Base-by-base conservation (phyloP, 1,140 invertebrate genomes). In the Drosophila ficusphila region DNA sequence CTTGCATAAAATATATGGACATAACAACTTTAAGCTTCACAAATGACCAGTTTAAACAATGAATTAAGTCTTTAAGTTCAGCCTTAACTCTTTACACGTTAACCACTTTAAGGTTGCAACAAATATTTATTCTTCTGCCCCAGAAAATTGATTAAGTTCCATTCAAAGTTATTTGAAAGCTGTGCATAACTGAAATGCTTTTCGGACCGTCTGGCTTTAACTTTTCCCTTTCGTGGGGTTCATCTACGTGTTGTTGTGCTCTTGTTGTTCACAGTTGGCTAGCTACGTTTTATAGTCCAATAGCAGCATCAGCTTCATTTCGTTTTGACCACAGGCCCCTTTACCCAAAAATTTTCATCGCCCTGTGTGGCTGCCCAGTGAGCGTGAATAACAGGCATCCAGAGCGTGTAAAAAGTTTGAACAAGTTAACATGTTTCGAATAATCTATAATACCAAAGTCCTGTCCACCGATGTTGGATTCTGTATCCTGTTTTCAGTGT, bases 181-280 rank as follows among this genome's bases (percentile, higher is more conserved):
- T n/a, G n/a, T 2, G 0, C 5, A 34, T 51, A 31, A 14, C n/a
- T n/a, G 1, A 48, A 47, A 54, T 54, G 18, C 41, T 48, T 56
- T 2, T 12, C 18, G 2, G 4, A 54, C 16, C 11, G 14, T 21
- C 25, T 1, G 23, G 29, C n/a, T 46, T 3, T 23, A 42, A 42
- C 11, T 48, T n/a, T 21, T 5, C 4, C 9, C 5, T n/a, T 21
- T n/a, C 7, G 36, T 4, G 31, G 29, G 21, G 39, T 11, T 60
- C 53, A 3, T 31, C 74, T 56, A 16, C 38, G 9, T 25, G 16
- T 27, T 21, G 14, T 14, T 31, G 9, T 11, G 27, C 16, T 21
- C 65, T 61, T 62, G 65, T 86, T 85, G 75, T 74, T 79, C 44
- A 85, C 81, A 86, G 76, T 69, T 65, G 76, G 71, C 51, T 85